Base-by-base conservation (phyloP, 2,113 vertebrate genomes). In the Gambusia holbrooki region DNA sequence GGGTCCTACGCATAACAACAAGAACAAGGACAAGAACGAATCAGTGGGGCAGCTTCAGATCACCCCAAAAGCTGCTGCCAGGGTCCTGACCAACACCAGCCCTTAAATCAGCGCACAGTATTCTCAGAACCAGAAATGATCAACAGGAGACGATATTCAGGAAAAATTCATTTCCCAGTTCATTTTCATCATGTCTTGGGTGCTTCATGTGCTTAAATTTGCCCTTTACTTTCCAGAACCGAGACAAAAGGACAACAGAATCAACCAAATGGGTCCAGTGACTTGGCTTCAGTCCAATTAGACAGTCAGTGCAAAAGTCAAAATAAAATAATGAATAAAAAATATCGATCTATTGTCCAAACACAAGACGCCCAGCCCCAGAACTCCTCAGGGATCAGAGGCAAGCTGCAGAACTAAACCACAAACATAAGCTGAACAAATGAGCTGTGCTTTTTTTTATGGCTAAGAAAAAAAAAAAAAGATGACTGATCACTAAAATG, bases 321-420 rank as follows among this genome's bases (percentile, higher is more conserved):
- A 72, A 73, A 73, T 14, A 35, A 9, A 35, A 33, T 33, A 35
- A 37, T 37, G 12, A 12, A 37, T 37, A 37, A 37, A 37, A 37
- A 73, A 65, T 29, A 60, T 25, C 6, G 63, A 80, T 62, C 64
- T 75, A 22, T 65, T 76, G 45, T 42, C 37, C 10, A 76, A 54
- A 28, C 0, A 0, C 40, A 58, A n/a, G 15, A 54, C 60, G 25
- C 63, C 37, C 73, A 72, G 11, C 65, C 51, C 58, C 62, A 29
- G 19, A 66, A 51, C 62, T 45, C 66, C 66, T 29, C 65, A 19
- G 19, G 54, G 27, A 48, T 63, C 62, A 61, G 0, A 42, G 17
- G 29, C 15, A 22, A 25, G 29, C 64, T 14, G 61, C 10, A 60
- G 65, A 74, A 73, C 54, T 13, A 66, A 61, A 70, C 7, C 3